Percentiles rank a stretch among this genome's conserved stretches.
phyloP scores from a whole-genome alignment of 2,113 vertebrate genomes.

The Varanus salvator region DNA sequence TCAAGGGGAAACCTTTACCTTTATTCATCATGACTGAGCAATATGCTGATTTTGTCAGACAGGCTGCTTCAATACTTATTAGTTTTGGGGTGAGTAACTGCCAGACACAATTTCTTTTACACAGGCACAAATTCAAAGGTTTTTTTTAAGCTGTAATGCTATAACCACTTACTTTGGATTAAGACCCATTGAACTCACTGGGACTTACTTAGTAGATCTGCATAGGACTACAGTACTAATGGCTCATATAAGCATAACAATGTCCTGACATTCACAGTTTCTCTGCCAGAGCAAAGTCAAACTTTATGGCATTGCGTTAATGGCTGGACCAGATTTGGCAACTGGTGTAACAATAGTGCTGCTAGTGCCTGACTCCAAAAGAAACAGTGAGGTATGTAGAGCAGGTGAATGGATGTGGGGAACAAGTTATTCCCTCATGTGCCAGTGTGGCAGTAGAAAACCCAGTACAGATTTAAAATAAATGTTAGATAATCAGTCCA shows the following conservation, averaged over 20 bases:
- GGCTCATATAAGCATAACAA: neutral
- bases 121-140: neutral
- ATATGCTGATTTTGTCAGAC: conserved; percentile 8
- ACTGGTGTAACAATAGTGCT: neutral
- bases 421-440: neutral
- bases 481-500: neutral
- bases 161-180: no score
- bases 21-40: neutral
- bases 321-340: neutral
- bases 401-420: no score
- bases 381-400: neutral
- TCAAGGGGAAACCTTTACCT: no score
- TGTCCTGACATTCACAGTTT: neutral
- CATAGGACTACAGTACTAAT: neutral
- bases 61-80: neutral
- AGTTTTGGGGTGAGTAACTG: neutral
- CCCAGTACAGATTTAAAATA: neutral
- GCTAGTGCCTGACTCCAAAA: neutral
- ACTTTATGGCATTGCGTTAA: neutral
- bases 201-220: no score
- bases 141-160: neutral
- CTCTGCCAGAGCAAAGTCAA: neutral
- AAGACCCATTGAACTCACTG: no score
- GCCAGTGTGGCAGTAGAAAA: neutral
- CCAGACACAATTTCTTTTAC: neutral